phyloP scores from a whole-genome alignment of 2,888 invertebrate species.

The Sinopyrophorus schimmeli region DNA sequence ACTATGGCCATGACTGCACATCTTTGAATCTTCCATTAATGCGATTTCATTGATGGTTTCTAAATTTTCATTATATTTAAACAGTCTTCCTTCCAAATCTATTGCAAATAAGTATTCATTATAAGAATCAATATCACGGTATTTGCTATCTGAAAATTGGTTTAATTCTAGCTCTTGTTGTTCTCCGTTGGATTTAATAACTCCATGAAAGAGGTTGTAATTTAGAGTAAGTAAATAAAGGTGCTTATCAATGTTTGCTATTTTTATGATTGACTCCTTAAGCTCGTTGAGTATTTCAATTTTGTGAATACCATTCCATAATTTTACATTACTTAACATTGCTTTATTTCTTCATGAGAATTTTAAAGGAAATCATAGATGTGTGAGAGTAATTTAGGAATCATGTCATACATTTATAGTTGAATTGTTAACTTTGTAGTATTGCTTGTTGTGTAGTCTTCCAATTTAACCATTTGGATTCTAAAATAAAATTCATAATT shows the following conservation, averaged over 20 bases:
- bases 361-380: too few species aligned
- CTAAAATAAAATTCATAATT: too few species aligned
- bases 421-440: too few species aligned
- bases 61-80: slow-evolving; percentile 60
- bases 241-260: slow-evolving; percentile 55
- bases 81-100: slow-evolving; percentile 64
- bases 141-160: slow-evolving; percentile 59
- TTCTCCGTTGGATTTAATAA: slow-evolving; percentile 45
- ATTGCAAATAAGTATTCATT: slow-evolving; percentile 64
- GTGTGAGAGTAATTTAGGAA: too few species aligned
- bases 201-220: slow-evolving; percentile 55
- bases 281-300: slow-evolving; percentile 46
- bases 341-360: slow-evolving; percentile 1
- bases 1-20: slow-evolving; percentile 68
- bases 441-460: too few species aligned
- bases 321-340: slow-evolving; percentile 23
- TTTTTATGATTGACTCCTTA: slow-evolving; percentile 50
- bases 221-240: slow-evolving; percentile 56
- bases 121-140: slow-evolving; percentile 67
- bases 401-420: too few species aligned
- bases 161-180: slow-evolving; percentile 56
- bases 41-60: slow-evolving; percentile 64
- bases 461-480: too few species aligned
- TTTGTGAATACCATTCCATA: slow-evolving; percentile 45
- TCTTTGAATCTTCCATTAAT: slow-evolving; percentile 66